Evolutionary conservation across 2,797 vertebrate species (phyloP).

Genomic region (Bucorvus abyssinicus): DNA sequence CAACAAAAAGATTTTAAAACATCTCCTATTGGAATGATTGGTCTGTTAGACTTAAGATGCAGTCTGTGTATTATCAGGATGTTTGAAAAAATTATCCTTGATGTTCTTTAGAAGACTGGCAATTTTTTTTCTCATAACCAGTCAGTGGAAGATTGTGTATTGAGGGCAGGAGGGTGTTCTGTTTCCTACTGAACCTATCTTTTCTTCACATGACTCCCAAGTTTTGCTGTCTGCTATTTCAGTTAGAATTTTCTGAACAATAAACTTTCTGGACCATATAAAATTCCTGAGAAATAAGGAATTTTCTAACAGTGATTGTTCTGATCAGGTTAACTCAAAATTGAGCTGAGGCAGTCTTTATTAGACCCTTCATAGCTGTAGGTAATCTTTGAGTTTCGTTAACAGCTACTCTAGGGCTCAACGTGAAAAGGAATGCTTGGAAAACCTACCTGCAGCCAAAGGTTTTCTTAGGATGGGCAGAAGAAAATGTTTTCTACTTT

Average conservation of each 20-base stretch:
- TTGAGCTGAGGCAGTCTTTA: neutral
- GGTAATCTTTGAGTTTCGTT: neutral
- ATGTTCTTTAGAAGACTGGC: neutral
- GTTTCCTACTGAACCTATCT: neutral
- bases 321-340: neutral
- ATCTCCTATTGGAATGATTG: neutral
- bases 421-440: neutral
- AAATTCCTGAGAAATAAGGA: neutral
- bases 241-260: neutral
- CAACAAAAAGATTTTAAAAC: neutral
- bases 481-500: neutral
- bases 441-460: neutral
- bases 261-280: neutral
- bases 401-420: neutral
- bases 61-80: neutral
- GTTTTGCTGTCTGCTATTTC: neutral
- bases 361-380: neutral
- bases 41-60: neutral
- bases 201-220: neutral
- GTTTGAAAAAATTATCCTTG: neutral
- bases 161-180: neutral
- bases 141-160: neutral
- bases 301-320: neutral
- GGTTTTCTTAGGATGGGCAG: neutral
- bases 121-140: neutral